Base-by-base conservation (phyloP, 2,888 invertebrate species). In the Cephus runcator region DNA sequence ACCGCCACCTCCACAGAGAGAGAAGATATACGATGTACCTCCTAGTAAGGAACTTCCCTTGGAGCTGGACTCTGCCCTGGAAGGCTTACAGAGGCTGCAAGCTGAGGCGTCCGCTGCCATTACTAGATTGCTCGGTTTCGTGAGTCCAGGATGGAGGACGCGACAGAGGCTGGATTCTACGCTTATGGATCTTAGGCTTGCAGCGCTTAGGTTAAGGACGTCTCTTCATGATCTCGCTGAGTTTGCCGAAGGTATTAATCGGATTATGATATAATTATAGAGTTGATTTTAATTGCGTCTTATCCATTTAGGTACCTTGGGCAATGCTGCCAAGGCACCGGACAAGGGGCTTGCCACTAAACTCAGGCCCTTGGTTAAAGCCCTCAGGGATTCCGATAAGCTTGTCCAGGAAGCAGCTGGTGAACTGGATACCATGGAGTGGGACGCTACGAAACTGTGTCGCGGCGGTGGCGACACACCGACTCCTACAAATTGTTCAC, bases 191-290 rank as follows among this genome's bases (percentile, higher is more conserved):
- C 95, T 98, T 71, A 96, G 96, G 92, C 93, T 97, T 83, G 95
- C 97, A 11, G 96, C 96, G 73, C 94, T 95, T 11, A 93, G 96
- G 76, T 93, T 98, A 74, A 94, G 96, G 83, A 96, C 96, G 4
- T 95, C 97, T 1, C 92, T 98, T 56, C 96, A 97, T 90, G 97
- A 98, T 92, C 94, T 98, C 79, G 95, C 97, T 0, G 96, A 97
- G 84, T 98, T 98, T 90, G 95, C 96, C 0, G 97, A 97, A 91
- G 97, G 98, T 82, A 80, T 76, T 74, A 69, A 15, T 23, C 12
- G 34, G 31, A 31, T 30, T 31, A 31, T 71, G 23, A 12, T 6
- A 71, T 71, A 34, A 31, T 34, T 33, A 23, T 31, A 11, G 31
- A 71, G n/a, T 31, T 71, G 31, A 23, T 71, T 71, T 31, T 31